Evolutionary conservation across 2,797 vertebrate genomes (phyloP).

Genomic region (Tadarida brasiliensis): DNA sequence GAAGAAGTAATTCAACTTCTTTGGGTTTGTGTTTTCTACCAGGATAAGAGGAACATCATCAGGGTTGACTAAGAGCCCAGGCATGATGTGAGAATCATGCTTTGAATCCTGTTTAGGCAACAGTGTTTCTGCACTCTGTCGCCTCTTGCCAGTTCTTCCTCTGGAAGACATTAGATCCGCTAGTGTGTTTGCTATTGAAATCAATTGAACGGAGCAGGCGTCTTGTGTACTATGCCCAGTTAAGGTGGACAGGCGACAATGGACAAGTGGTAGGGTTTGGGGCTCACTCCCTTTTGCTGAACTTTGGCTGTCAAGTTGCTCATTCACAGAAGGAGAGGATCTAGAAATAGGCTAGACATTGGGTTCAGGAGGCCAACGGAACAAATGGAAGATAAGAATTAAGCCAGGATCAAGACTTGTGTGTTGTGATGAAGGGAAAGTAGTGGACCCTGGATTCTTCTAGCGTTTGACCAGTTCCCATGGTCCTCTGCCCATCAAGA

Average conservation of each 20-base stretch:
- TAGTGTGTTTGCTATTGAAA: not conserved
- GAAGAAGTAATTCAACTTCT: constrained; percentile 55
- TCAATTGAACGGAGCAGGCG: not conserved
- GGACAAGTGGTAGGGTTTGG: not conserved
- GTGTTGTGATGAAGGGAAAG: not conserved
- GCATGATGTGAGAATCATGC: not conserved
- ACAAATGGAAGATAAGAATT: not conserved
- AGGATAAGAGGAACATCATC: not conserved
- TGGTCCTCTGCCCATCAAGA: not conserved
- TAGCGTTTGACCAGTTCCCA: not conserved
- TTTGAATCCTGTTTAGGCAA: constrained; percentile 70
- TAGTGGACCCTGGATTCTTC: not conserved
- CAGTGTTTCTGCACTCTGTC: not conserved
- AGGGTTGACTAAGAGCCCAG: not conserved
- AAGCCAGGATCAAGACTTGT: not conserved
- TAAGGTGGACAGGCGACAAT: not conserved
- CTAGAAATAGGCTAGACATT: too few species aligned
- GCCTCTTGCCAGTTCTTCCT: not conserved
- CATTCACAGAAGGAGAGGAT: not conserved
- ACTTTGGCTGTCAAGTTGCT: not conserved
- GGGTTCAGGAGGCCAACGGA: not conserved
- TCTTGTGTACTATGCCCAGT: too few species aligned
- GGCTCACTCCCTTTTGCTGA: not conserved
- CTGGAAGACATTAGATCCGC: not conserved
- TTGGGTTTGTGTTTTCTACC: constrained; percentile 1